Evolutionary conservation across 2,888 invertebrate species (phyloP).

Genomic region (Mantis religiosa): DNA sequence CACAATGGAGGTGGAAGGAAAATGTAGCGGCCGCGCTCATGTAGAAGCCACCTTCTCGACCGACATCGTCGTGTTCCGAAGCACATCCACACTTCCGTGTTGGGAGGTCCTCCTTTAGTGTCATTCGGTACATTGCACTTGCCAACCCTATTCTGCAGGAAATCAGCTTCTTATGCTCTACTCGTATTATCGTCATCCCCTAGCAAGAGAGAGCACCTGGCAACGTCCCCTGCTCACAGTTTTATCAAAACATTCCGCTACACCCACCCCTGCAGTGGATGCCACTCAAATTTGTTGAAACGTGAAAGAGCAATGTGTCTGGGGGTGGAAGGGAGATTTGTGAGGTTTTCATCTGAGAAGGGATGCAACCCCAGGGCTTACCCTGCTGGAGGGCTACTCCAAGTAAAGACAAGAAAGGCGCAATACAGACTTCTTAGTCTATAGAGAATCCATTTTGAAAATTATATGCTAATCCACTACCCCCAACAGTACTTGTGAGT

Average conservation of each 20-base stretch:
- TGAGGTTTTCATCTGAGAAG: neutral
- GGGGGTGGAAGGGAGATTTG: neutral
- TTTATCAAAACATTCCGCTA: conserved; percentile 26
- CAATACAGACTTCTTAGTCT: neutral
- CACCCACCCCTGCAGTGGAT: conserved; percentile 13
- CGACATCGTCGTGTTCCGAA: too few relatives aligned
- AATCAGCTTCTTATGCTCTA: conserved; percentile 27
- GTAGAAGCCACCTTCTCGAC: too few relatives aligned
- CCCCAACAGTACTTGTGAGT: too few relatives aligned
- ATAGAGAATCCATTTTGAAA: neutral
- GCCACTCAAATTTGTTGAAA: conserved; percentile 28
- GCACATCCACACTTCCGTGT: neutral
- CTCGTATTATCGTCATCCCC: neutral
- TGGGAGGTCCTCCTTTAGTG: neutral
- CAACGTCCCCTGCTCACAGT: neutral
- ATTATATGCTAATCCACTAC: neutral
- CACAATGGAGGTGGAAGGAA: too few relatives aligned
- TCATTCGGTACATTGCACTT: neutral
- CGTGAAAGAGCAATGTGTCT: conserved; percentile 5
- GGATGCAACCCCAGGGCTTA: neutral
- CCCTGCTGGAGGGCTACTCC: neutral
- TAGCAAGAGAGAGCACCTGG: neutral
- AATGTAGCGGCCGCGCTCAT: too few relatives aligned
- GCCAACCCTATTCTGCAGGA: conserved; percentile 16
- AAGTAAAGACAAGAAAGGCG: neutral